Conservation (phyloP, 1,140 invertebrate genomes). For the Drosophila ironensis region DNA sequence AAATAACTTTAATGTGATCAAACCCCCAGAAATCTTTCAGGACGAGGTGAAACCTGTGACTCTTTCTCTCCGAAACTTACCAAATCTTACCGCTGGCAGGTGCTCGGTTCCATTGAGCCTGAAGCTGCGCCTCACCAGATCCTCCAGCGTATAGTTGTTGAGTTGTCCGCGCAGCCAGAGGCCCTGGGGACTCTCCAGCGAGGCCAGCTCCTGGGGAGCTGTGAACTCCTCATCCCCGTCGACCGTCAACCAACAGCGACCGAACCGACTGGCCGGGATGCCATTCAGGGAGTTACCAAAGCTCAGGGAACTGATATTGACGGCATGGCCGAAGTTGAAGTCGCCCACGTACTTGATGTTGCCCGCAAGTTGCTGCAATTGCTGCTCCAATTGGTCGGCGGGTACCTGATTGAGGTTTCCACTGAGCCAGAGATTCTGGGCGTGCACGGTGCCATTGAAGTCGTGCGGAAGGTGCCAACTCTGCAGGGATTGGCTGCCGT, state of each 20-base stretch:
- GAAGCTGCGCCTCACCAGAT: slow-evolving; percentile 75
- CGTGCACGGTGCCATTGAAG: slow-evolving; percentile 73
- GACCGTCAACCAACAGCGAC: slow-evolving; percentile 60
- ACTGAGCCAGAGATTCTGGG: slow-evolving; percentile 75
- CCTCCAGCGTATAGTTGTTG: slow-evolving; percentile 73
- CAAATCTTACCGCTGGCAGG: slow-evolving; percentile 75
- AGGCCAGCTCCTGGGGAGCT: slow-evolving; percentile 51
- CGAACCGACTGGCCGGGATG: slow-evolving; percentile 50
- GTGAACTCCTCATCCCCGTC: slow-evolving; percentile 60
- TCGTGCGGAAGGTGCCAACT: slow-evolving; percentile 47
- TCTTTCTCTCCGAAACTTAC: slow-evolving; percentile 52
- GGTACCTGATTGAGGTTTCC: slow-evolving; percentile 48
- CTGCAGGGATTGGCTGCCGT: slow-evolving; percentile 36
- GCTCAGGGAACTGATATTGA: slow-evolving; percentile 57
- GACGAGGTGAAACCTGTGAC: no score
- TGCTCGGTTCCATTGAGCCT: slow-evolving; percentile 75
- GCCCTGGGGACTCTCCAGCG: slow-evolving; percentile 55
- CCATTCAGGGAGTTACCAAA: slow-evolving; percentile 64
- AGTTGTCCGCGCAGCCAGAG: slow-evolving; percentile 64
- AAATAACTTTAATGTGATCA: no score
- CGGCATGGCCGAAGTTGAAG: slow-evolving; percentile 69
- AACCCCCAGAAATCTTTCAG: no score
- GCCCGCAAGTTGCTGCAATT: slow-evolving; percentile 65
- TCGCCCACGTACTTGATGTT: slow-evolving; percentile 77
- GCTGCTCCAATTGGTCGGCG: slow-evolving; percentile 54